These are phyloP conservation scores for Meteorus colon DNA, from an alignment of 2,888 invertebrate genomes.

Conservation along the genomic window DNA sequence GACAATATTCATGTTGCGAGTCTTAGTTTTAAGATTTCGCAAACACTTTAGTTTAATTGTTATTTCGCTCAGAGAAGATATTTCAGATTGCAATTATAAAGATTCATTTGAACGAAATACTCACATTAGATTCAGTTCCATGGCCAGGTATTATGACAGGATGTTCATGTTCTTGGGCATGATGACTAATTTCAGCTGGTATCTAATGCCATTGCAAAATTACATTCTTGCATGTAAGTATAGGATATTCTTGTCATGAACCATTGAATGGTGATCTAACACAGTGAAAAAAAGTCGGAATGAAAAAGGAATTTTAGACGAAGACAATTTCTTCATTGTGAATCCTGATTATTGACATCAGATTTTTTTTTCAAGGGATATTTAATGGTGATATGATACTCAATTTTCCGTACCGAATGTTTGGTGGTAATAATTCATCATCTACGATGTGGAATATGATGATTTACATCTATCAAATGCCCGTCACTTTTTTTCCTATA, in stretches of 20 bases:
- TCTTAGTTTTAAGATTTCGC: background rate
- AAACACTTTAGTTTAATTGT: background rate
- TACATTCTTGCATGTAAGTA: conserved; percentile 46
- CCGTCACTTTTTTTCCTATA: conserved; percentile 37
- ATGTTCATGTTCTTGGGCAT: conserved; percentile 32
- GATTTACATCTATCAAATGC: conserved; percentile 42
- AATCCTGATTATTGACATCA: background rate
- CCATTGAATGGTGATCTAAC: too few relatives aligned
- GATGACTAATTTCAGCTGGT: conserved; percentile 33
- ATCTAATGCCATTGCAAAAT: conserved; percentile 42
- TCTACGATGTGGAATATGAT: conserved; percentile 36
- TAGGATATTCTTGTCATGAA: background rate
- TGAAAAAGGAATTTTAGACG: too few relatives aligned
- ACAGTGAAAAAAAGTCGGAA: too few relatives aligned
- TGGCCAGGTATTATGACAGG: conserved; percentile 40
- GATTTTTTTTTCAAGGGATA: background rate
- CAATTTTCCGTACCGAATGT: conserved; percentile 43
- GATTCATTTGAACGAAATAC: conserved; percentile 43
- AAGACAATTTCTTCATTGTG: too few relatives aligned
- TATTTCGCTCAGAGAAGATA: background rate
- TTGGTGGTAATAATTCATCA: conserved; percentile 39
- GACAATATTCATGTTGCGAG: conserved; percentile 1
- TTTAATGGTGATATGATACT: conserved; percentile 23
- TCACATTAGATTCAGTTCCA: conserved; percentile 46
- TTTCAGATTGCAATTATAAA: background rate